phyloP scores from a whole-genome alignment of 2,113 vertebrate genomes.

The Murina feae region DNA sequence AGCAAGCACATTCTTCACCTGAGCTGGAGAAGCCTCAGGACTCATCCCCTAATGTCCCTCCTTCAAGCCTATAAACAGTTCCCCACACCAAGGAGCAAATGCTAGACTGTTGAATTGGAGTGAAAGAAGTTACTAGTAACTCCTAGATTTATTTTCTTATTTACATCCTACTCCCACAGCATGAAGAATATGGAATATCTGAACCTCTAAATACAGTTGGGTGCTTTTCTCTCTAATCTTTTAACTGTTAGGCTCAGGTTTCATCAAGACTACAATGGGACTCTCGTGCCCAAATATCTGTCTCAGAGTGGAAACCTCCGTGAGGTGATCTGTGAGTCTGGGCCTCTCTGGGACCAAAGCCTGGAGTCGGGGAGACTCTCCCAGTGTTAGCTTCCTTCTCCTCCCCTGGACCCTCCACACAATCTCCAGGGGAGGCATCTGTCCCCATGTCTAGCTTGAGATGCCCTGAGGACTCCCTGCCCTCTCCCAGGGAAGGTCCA shows the following conservation, averaged over 20 bases:
- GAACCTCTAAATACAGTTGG: background rate
- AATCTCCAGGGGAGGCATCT: background rate
- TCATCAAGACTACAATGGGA: background rate
- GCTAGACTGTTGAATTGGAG: background rate
- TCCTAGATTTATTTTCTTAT: background rate
- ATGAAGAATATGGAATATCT: background rate
- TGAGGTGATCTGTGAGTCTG: background rate
- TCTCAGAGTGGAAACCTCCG: background rate
- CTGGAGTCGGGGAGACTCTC: background rate
- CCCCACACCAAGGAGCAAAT: background rate
- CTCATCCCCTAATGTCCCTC: background rate
- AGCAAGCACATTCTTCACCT: background rate
- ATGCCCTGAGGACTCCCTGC: background rate
- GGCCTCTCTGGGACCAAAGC: background rate
- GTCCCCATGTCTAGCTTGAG: background rate
- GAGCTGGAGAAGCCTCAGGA: background rate
- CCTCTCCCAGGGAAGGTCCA: background rate
- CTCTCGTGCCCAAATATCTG: background rate
- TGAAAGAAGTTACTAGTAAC: background rate
- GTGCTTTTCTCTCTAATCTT: background rate
- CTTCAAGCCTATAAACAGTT: background rate
- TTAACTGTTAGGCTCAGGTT: background rate
- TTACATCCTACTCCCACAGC: background rate
- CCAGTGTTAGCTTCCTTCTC: no score
- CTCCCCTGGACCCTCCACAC: rapidly evolving